Evolutionary conservation across 2,888 invertebrate species (phyloP).

Genomic region (Torymus aiolomorphi): DNA sequence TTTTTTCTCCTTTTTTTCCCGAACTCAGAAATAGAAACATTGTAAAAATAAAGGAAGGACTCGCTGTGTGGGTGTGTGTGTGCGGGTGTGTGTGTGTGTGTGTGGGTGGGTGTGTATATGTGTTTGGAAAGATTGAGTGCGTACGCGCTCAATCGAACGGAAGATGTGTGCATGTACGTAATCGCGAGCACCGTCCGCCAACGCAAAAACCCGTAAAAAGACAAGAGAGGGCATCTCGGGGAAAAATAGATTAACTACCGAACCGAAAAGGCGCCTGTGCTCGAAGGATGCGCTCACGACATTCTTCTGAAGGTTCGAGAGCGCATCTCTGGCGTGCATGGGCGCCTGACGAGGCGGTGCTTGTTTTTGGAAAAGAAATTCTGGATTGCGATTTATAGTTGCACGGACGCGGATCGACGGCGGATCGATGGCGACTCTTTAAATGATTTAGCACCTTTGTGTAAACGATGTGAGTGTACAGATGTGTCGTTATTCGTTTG

Average conservation of each 20-base stretch:
- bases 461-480: background rate
- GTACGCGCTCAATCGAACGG: conserved; percentile 17
- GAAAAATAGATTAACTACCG: conserved; percentile 20
- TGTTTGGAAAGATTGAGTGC: no score
- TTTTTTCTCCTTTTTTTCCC: conserved; percentile 42
- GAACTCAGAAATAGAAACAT: no score
- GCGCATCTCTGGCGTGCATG: no score
- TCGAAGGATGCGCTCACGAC: background rate
- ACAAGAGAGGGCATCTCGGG: background rate
- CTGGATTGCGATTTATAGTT: conserved; percentile 66
- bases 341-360: conserved; percentile 57
- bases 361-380: conserved; percentile 60
- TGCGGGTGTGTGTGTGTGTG: no score
- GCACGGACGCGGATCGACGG: conserved; percentile 62
- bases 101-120: no score
- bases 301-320: no score
- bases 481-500: background rate
- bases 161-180: conserved; percentile 16
- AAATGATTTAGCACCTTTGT: conserved; percentile 41
- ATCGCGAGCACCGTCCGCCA: conserved; percentile 29
- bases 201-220: background rate
- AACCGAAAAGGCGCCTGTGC: background rate
- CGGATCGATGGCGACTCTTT: conserved; percentile 60
- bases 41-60: no score
- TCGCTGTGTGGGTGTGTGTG: no score